Percentiles rank a stretch among this genome's conserved stretches.
Conservation (phyloP, 64 coral and sea anemone genomes). For the Trachythela sp. region DNA sequence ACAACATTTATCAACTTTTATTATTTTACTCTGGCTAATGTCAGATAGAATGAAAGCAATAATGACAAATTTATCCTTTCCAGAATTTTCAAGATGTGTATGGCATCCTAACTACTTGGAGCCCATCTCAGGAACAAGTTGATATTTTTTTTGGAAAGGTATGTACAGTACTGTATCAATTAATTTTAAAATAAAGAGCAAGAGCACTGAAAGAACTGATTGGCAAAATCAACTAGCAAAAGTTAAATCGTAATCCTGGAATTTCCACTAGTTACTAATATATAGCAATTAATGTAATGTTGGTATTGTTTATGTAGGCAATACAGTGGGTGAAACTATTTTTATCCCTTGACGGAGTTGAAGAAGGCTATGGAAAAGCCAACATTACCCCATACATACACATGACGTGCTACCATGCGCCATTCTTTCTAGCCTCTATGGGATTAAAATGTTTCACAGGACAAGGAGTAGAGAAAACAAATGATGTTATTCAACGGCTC, state of each 20-base stretch:
- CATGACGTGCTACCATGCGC: conserved; percentile 12
- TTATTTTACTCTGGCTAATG: too few relatives aligned
- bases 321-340: conserved; percentile 21
- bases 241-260: too few relatives aligned
- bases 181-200: not conserved
- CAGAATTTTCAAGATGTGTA: not conserved
- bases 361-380: conserved; percentile 31
- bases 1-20: too few relatives aligned
- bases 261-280: too few relatives aligned
- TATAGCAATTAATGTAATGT: not conserved
- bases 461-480: conserved; percentile 53
- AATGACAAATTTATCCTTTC: not conserved
- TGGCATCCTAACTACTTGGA: not conserved
- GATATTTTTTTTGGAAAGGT: not conserved
- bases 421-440: conserved; percentile 1
- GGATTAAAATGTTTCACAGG: conserved; percentile 44
- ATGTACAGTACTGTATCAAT: not conserved
- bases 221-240: too few relatives aligned
- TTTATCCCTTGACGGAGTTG: not conserved
- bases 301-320: conserved; percentile 2
- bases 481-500: conserved; percentile 23
- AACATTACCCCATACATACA: conserved; percentile 40
- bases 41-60: not conserved
- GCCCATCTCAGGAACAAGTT: not conserved
- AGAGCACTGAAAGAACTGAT: not conserved